Conservation (phyloP, 2,888 invertebrate genomes). For the Balanococcus diminutus region DNA sequence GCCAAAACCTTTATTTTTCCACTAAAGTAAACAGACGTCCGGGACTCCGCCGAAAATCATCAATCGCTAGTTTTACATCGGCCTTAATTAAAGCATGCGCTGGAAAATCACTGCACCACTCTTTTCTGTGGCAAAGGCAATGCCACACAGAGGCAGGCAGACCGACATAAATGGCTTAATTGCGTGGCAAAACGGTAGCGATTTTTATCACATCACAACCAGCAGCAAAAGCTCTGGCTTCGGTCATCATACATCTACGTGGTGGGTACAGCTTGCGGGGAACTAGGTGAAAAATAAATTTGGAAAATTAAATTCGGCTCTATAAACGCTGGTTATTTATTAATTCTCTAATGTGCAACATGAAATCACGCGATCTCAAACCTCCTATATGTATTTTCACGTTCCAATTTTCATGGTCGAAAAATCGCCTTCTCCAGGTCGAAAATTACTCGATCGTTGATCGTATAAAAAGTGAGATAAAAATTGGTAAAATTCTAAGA, state of each 20-base stretch:
- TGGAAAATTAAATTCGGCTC: constrained; percentile 13
- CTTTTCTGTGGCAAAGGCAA: background rate
- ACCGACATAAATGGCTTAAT: constrained; percentile 1
- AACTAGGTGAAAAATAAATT: background rate
- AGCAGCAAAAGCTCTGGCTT: background rate
- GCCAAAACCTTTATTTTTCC: background rate
- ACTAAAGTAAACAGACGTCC: background rate
- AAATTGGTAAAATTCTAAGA: background rate
- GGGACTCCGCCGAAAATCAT: background rate
- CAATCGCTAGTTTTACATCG: background rate
- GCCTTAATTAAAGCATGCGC: background rate
- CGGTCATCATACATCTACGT: background rate
- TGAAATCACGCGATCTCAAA: constrained; percentile 9
- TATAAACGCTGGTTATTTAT: constrained; percentile 23
- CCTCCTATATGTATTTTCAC: background rate
- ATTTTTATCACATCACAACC: background rate
- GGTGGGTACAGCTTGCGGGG: background rate
- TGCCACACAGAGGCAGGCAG: too few relatives aligned
- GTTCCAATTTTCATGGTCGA: constrained; percentile 38
- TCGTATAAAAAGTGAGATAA: background rate
- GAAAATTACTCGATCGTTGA: background rate
- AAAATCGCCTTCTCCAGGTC: background rate
- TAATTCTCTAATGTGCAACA: background rate
- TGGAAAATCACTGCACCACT: background rate
- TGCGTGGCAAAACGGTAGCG: background rate